Evolutionary conservation across 2,797 vertebrate genomes (phyloP), one percentile per base, ranked within the genome.

Genomic region (Pipistrellus pipistrellus): DNA sequence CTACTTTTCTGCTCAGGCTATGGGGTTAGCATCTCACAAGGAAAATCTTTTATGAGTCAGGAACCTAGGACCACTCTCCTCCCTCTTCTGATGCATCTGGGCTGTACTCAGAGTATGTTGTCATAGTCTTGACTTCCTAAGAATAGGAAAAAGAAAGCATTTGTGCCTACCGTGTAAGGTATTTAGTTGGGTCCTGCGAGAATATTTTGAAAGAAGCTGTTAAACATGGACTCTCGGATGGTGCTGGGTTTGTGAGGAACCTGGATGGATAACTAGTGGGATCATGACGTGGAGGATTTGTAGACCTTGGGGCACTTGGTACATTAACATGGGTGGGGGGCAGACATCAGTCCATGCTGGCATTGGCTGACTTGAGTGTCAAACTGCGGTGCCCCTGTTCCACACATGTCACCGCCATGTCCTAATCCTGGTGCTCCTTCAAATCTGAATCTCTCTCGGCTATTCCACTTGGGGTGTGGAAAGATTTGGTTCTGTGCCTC

Each of bases 51-150:
- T 11, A 6, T 30, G n/a, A 20, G n/a, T 55, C n/a, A 77, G 51
- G 41, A 85, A 4, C 48, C 11, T 38, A 11, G 8, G 8, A 6
- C 69, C 17, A 4, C 72, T 23, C 23, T 27, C 53, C 23, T 35
- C 46, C 30, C 41, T 72, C 20, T 11, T 55, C 48, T 41, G 23
- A 17, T 20, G 27, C 57, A 4, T 8, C 7, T 0, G 41, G 27
- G 23, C 55, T 23, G 12, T 35, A 21, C 14, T 55, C 18, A 30
- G 41, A 32, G n/a, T 62, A 4, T 27, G 21, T 23, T 59, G 35
- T 68, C 57, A 69, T 90, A 32, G 12, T 76, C 48, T 92, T 72
- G 25, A n/a, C 32, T 64, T 92, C 53, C 80, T 71, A 80, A 53
- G 46, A 69, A 38, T 57, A 46, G 17, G 20, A 4, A 30, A 23